Percentiles rank a stretch among this genome's conserved stretches.
Evolutionary conservation across 2,888 invertebrate genomes (phyloP).

Genomic region (Lymantria dispar): DNA sequence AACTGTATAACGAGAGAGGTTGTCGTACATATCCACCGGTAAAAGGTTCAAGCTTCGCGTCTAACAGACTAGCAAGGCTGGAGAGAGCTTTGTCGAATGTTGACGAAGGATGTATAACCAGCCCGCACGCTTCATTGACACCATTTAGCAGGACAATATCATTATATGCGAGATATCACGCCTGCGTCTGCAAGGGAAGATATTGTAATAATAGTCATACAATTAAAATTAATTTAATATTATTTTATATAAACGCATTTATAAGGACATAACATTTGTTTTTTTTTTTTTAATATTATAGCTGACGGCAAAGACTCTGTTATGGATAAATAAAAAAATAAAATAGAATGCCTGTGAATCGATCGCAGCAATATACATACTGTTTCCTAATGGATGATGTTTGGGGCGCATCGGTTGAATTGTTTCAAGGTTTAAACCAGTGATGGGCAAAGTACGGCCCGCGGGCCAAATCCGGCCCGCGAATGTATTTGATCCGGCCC

Average conservation of each 20-base stretch:
- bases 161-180: conserved; percentile 36
- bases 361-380: no score
- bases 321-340: no score
- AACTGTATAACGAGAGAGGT: conserved; percentile 44
- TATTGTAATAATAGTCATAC: conserved; percentile 44
- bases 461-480: no score
- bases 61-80: conserved; percentile 28
- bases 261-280: conserved; percentile 8
- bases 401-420: no score
- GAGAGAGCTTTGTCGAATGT: conserved; percentile 31
- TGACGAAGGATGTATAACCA: conserved; percentile 42
- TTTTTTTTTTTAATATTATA: neutral
- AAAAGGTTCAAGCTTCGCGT: conserved; percentile 33
- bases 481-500: no score
- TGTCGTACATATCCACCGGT: conserved; percentile 41
- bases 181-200: conserved; percentile 8
- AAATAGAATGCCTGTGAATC: no score
- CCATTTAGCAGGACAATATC: conserved; percentile 52
- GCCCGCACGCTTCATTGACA: conserved; percentile 50
- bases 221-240: conserved; percentile 1
- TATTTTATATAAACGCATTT: conserved; percentile 7
- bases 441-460: no score
- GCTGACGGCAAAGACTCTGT: no score
- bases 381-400: no score
- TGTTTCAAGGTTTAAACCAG: no score